Conservation (phyloP, 2,888 invertebrate genomes). For the Gasteruption jaculator region DNA sequence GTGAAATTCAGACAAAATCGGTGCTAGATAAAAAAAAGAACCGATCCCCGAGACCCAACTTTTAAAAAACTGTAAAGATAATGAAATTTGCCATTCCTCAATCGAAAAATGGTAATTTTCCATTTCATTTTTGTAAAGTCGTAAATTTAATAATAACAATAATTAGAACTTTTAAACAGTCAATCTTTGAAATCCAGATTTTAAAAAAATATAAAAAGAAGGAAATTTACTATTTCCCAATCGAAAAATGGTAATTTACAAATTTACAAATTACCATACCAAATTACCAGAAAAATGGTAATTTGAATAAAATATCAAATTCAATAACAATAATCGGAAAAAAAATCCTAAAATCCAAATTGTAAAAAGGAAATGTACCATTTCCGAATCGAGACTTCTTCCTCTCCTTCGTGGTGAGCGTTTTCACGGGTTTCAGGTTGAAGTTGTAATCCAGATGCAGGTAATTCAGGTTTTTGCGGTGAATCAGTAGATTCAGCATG, state of each 20-base stretch:
- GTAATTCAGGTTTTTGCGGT: slow-evolving; percentile 98
- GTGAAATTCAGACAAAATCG: too few relatives aligned
- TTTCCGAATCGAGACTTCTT: slow-evolving; percentile 97
- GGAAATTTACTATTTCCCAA: too few relatives aligned
- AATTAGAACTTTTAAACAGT: too few relatives aligned
- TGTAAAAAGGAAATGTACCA: slow-evolving; percentile 56
- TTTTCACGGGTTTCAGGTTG: slow-evolving; percentile 99
- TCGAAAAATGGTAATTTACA: slow-evolving; percentile 1
- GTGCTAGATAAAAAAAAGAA: too few relatives aligned
- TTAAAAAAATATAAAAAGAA: too few relatives aligned
- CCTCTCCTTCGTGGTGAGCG: slow-evolving; percentile 97
- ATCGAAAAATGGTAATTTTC: too few relatives aligned
- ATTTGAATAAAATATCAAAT: slow-evolving; percentile 9
- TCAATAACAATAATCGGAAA: not conserved
- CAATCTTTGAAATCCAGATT: too few relatives aligned
- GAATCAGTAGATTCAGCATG: slow-evolving; percentile 98
- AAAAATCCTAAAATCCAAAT: slow-evolving; percentile 11
- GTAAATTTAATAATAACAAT: too few relatives aligned
- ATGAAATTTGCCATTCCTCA: too few relatives aligned
- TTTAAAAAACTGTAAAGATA: too few relatives aligned
- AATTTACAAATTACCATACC: slow-evolving; percentile 4
- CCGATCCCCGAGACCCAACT: too few relatives aligned
- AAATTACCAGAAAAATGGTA: not conserved
- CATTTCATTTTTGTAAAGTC: too few relatives aligned
- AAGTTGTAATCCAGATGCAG: slow-evolving; percentile 99